Evolutionary conservation across 2,113 vertebrate genomes (phyloP).

Genomic region (Aythya baeri): DNA sequence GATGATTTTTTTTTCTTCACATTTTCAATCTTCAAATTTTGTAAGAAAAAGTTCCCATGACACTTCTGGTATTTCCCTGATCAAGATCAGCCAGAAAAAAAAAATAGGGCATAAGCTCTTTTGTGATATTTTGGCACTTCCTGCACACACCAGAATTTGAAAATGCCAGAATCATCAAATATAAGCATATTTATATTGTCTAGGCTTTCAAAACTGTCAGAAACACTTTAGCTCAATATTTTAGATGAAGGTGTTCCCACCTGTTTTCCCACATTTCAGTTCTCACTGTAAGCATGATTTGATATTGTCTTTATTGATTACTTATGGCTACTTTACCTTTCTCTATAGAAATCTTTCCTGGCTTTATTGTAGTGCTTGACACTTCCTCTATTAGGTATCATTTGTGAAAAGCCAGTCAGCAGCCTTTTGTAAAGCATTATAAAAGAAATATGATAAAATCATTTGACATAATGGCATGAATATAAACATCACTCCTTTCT

Average conservation of each 20-base stretch:
- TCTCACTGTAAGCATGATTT: not conserved
- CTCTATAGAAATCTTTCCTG: not conserved
- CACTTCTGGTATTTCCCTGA: constrained; percentile 26
- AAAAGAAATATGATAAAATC: not conserved
- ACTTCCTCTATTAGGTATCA: accelerated
- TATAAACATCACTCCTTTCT: not conserved
- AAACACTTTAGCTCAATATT: not conserved
- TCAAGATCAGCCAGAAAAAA: not conserved
- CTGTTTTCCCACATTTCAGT: not conserved
- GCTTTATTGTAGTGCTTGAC: not conserved
- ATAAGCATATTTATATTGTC: not conserved
- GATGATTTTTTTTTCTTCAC: not conserved
- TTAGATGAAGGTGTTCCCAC: not conserved
- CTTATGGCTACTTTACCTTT: not conserved
- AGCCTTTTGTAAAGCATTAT: not conserved
- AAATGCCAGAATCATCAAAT: not conserved
- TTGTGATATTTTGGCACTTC: not conserved
- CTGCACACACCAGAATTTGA: not conserved
- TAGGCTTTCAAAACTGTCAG: not conserved
- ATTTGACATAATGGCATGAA: not conserved
- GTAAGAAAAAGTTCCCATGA: not conserved
- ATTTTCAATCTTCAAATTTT: not conserved
- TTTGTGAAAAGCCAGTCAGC: not conserved
- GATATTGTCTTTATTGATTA: not conserved
- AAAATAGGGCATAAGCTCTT: not conserved